phyloP scores from a whole-genome alignment of 2,797 vertebrate species.

The Crocidura indochinensis region DNA sequence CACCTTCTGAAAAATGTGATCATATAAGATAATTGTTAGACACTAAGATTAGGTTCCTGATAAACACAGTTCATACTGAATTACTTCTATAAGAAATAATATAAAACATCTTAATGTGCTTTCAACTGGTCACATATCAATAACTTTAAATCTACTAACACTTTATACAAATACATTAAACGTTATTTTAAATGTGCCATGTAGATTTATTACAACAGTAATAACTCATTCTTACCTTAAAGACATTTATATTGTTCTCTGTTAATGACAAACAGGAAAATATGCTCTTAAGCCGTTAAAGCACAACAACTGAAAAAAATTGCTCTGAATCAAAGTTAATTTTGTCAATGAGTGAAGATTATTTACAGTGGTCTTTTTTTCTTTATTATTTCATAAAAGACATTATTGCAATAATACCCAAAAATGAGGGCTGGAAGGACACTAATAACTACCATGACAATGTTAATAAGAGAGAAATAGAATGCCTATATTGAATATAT shows the following conservation, averaged over 20 bases:
- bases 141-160: constrained; percentile 37
- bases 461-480: too few species aligned
- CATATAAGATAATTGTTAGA: constrained; percentile 38
- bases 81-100: constrained; percentile 58
- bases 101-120: constrained; percentile 38
- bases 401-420: too few species aligned
- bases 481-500: too few species aligned
- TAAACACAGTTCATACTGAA: constrained; percentile 7
- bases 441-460: too few species aligned
- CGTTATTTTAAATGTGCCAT: constrained; percentile 7
- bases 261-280: not conserved
- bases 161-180: constrained; percentile 14
- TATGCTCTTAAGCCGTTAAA: not conserved
- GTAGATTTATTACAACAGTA: constrained; percentile 29
- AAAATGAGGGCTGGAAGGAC: too few species aligned
- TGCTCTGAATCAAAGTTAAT: not conserved
- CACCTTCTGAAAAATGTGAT: constrained; percentile 61
- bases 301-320: not conserved
- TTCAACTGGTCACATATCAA: not conserved
- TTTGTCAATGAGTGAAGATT: not conserved
- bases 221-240: constrained; percentile 21
- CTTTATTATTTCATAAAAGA: too few species aligned
- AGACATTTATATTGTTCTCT: not conserved
- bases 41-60: not conserved
- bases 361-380: rapidly evolving